These are phyloP conservation scores for Leptinotarsa texana DNA, from an alignment of 1,140 invertebrate genomes.

Conservation along the genomic window DNA sequence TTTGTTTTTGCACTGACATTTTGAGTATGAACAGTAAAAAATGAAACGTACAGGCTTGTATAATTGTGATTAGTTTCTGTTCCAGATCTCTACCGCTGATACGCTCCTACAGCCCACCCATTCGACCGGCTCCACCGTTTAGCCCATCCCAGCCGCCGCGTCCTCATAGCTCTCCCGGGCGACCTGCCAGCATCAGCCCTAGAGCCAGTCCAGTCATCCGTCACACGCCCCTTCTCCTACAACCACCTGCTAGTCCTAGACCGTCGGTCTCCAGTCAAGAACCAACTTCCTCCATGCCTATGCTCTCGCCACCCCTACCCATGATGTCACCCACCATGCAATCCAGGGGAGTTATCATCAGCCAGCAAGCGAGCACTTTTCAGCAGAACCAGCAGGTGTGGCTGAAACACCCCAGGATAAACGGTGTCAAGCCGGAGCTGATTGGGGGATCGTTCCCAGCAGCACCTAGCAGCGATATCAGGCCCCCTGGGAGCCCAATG, in stretches of 20 bases:
- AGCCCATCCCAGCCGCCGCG: constrained; percentile 51
- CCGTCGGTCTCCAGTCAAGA: constrained; percentile 47
- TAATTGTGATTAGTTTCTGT: constrained; percentile 1
- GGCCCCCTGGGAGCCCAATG: constrained; percentile 59
- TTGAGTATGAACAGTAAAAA: too few species aligned
- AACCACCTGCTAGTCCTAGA: constrained; percentile 46
- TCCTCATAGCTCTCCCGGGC: constrained; percentile 54
- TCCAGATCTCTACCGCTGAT: constrained; percentile 33
- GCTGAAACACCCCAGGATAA: constrained; percentile 67
- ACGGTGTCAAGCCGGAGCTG: constrained; percentile 78
- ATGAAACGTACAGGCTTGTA: too few species aligned
- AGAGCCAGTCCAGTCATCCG: constrained; percentile 48
- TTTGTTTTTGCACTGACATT: too few species aligned
- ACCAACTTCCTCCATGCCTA: constrained; percentile 47
- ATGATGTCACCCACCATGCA: constrained; percentile 39
- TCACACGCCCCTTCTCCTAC: constrained; percentile 49
- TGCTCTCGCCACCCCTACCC: constrained; percentile 46
- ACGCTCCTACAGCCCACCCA: constrained; percentile 50
- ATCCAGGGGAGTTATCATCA: constrained; percentile 56
- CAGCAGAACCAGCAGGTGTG: constrained; percentile 64
- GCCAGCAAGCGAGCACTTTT: constrained; percentile 53
- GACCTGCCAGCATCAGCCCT: constrained; percentile 50
- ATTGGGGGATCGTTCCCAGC: constrained; percentile 66
- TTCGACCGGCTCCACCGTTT: constrained; percentile 48
- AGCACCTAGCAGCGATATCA: constrained; percentile 66